Conservation (phyloP, 2,113 vertebrate species). For the Macheiramphus alcinus region DNA sequence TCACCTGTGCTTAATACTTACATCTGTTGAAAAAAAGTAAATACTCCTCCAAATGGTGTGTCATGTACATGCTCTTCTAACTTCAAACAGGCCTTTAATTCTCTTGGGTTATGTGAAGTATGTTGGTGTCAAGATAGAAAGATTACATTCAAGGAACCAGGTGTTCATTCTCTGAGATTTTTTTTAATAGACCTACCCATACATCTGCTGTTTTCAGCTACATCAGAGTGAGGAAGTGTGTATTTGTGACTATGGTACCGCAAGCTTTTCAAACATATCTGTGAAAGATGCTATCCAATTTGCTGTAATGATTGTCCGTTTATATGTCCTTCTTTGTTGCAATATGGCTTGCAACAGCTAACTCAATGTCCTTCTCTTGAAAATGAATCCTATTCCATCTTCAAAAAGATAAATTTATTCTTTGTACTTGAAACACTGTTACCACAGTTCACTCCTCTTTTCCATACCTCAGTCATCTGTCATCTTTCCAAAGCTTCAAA, state of each 20-base stretch:
- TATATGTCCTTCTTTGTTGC: not conserved
- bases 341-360: not conserved
- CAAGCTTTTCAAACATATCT: not conserved
- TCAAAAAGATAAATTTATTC: not conserved
- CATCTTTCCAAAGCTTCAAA: constrained; percentile 36
- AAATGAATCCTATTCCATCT: not conserved
- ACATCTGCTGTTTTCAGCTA: not conserved
- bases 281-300: not conserved
- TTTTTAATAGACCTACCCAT: not conserved
- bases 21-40: constrained; percentile 47
- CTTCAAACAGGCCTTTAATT: constrained; percentile 58
- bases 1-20: constrained; percentile 55
- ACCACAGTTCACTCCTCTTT: not conserved
- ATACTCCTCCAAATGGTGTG: constrained; percentile 50
- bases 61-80: constrained; percentile 40
- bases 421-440: not conserved
- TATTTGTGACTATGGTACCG: not conserved
- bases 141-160: constrained; percentile 60
- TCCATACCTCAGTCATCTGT: constrained; percentile 17
- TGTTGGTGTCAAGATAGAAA: constrained; percentile 68
- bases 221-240: not conserved
- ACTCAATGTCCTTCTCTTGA: not conserved
- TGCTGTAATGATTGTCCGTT: not conserved
- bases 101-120: constrained; percentile 50
- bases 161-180: constrained; percentile 31